Evolutionary conservation across 2,113 vertebrate species (phyloP), one percentile per base, ranked within the genome.

Genomic region (Phoenicopterus ruber): DNA sequence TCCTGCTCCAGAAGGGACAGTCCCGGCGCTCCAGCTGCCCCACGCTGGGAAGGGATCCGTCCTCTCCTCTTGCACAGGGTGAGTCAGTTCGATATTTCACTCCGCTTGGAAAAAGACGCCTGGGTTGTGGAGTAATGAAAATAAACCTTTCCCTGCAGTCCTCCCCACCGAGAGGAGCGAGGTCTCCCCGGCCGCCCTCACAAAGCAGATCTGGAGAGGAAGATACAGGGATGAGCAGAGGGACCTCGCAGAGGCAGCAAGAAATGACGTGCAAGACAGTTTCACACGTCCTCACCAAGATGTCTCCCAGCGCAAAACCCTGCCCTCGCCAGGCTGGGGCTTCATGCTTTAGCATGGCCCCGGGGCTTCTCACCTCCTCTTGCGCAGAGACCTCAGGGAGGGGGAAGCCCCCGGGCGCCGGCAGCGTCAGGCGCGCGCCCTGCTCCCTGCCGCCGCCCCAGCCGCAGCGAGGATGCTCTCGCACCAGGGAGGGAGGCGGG

Each of bases 21-120:
- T 36, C 22, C 59, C 7, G 3, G 17, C 1, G 9, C 38, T 46
- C 44, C 55, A 84, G 40, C 49, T 87, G 62, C 40, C 25, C 47
- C 46, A 62, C 0, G 0, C 29, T 11, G 20, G 8, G 49, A 34
- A 63, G 26, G 36, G 49, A 61, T 32, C 29, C 6, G 5, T 29
- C 55, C 50, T 86, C 77, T 82, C 42, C 59, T 74, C 71, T 22
- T 59, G 7, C 55, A 65, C 26, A 40, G 14, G 17, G 4, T 11
- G 6, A 83, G 42, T 17, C 18, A 7, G 21, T 24, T 46, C 3
- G 1, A 7, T 28, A 47, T 50, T 31, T n/a, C 3, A 11, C 34
- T 69, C 42, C n/a, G 15, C 44, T 38, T 52, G 22, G 15, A 21
- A 62, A 83, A 63, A 76, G 54, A 46, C 1, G 8, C 14, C 15